These are phyloP conservation scores for Rhadina sibilatrix DNA, from an alignment of 2,113 vertebrate species.

Conservation along the genomic window DNA sequence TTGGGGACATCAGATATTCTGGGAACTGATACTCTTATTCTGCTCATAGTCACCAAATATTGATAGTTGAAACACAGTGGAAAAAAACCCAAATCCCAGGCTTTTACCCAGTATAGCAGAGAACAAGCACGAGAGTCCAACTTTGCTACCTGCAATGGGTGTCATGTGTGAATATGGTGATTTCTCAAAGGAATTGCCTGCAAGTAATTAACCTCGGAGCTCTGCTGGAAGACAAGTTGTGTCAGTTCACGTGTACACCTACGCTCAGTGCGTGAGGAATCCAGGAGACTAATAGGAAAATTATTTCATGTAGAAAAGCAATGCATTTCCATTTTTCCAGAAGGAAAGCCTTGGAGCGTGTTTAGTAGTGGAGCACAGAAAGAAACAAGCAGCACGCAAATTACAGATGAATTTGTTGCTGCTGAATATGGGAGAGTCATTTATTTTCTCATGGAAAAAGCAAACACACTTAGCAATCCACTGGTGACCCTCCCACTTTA, in stretches of 20 bases:
- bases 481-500: slow-evolving; percentile 4
- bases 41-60: rapidly evolving
- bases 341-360: neutral
- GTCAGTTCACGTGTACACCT: neutral
- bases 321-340: neutral
- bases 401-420: neutral
- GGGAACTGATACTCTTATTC: neutral
- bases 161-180: neutral
- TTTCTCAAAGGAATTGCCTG: neutral
- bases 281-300: neutral
- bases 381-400: neutral
- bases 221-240: neutral
- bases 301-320: neutral
- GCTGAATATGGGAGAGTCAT: neutral
- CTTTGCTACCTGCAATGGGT: neutral
- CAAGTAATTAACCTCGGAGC: neutral
- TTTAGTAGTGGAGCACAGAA: neutral
- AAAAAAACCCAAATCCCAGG: neutral
- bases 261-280: neutral
- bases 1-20: neutral
- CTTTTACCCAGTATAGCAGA: neutral
- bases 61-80: neutral
- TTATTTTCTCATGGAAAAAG: neutral
- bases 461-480: neutral
- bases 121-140: neutral